phyloP scores from a whole-genome alignment of 2,797 vertebrate species.

The Apodemus agrarius region DNA sequence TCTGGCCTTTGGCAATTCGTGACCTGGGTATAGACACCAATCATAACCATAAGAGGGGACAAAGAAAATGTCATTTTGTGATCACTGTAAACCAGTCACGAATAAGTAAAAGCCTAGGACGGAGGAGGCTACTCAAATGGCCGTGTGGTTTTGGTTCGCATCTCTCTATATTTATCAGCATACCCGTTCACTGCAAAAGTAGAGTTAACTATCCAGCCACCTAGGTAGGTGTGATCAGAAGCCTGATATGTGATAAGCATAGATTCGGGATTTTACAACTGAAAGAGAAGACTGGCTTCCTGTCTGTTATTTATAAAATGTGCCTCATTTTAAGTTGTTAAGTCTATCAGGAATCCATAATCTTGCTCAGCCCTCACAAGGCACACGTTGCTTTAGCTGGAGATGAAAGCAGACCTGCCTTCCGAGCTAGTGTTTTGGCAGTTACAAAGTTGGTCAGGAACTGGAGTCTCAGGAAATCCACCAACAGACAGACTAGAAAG shows the following conservation, averaged over 20 bases:
- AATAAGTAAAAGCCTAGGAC: slow-evolving; percentile 48
- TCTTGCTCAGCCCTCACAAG: not conserved
- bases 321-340: not conserved
- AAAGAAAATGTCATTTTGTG: slow-evolving; percentile 67
- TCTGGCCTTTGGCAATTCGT: slow-evolving; percentile 81
- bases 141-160: slow-evolving; percentile 9
- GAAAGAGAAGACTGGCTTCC: slow-evolving; percentile 60
- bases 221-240: slow-evolving; percentile 34
- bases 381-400: not conserved
- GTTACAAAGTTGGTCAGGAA: not conserved
- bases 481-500: not conserved
- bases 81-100: slow-evolving; percentile 68
- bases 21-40: slow-evolving; percentile 68
- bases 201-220: not conserved
- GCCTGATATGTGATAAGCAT: not conserved
- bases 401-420: not conserved
- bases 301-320: slow-evolving; percentile 42
- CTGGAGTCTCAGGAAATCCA: not conserved
- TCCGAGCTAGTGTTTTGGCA: not conserved
- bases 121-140: slow-evolving; percentile 8
- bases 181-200: not conserved
- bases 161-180: slow-evolving; percentile 30
- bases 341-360: not conserved
- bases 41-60: slow-evolving; percentile 43
- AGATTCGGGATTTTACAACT: slow-evolving; percentile 52